Base-by-base conservation (phyloP, 1,140 invertebrate species). In the Arion vulgaris region DNA sequence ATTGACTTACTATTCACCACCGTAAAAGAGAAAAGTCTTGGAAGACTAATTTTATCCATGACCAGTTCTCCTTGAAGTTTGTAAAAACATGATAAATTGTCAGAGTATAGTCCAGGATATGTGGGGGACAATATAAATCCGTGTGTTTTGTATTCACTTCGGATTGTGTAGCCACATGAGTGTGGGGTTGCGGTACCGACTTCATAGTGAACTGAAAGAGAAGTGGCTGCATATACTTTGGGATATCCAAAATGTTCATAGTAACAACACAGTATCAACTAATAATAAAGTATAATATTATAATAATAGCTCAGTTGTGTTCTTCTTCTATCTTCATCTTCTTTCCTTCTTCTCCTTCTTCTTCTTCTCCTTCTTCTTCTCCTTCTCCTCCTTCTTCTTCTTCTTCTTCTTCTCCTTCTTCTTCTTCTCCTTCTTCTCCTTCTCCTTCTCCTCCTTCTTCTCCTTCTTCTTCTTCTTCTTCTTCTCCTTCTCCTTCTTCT, bases 71-170 rank as follows among this genome's bases (percentile, higher is more conserved):
- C 98, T 86, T 96, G 94, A 93, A 99, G 97, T 92, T 96, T 95
- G 93, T 99, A 99, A 91, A 95, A 95, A 94, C 98, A 99, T 85
- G 94, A 94, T 84, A 98, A 94, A 92, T 98, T 96, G 93, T 99
- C 99, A 80, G 98, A 98, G 94, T 99, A 99, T 85, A 97, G 96
- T 86, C 98, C 99, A 51, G 99, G 98, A 94, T 99, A 99, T 71
- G 98, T 99, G 81, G 98, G 98, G 73, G 98, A 98, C 84, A 98
- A 93, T 88, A 99, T 95, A 89, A 95, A 94, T 28, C 98, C 98
- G 66, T 95, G 95, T 83, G 94, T 94, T 36, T 87, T 85, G 74
- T 80, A 85, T 62, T 86, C 86, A 62, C 85, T 89, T 69, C 91
- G 88, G 28, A 94, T 90, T 5, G 88, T 89, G 85, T 91, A 94